Evolutionary conservation across 2,113 vertebrate genomes (phyloP), one percentile per base, ranked within the genome.

Genomic region (Gobiocypris rarus): DNA sequence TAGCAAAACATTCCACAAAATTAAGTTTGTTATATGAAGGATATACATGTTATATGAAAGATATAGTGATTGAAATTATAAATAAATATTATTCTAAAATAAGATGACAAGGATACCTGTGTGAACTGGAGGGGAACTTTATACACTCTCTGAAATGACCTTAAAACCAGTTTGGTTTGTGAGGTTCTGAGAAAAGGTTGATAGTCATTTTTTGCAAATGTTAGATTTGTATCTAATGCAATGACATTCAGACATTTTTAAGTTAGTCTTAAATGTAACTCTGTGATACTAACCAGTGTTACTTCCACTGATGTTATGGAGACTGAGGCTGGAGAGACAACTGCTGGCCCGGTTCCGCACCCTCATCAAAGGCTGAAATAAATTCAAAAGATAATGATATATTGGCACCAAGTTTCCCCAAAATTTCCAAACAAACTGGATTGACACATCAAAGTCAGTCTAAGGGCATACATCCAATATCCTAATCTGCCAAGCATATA

Each of bases 261-360:
- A 6, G 24, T 45, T 45, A n/a, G 9, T 10, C 11, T 71, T 71
- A 8, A 13, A 19, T 71, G 69, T 24, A 73, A 74, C 43, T 43
- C 70, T 75, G 24, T 87, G 70, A 95, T 94, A 95, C 4, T 85
- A 73, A 81, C 91, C 91, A 41, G 83, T 0, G 31, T 92, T 92
- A 17, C 92, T 90, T 52, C 93, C 88, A 1, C 86, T 78, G 0
- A 88, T 85, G 56, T 92, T 93, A 82, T 91, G 92, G 85, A 91
- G 84, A 76, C 89, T 94, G 80, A 85, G 22, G 48, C 91, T 94
- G 4, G 93, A 94, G 74, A 89, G 77, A 75, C 87, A 92, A 87
- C 94, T 96, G 87, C 92, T 93, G 0, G 89, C 87, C 24, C 90
- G 86, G 86, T 91, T 95, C 85, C 94, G 85, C 45, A 90, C 91